A percentile compares a stretch with the other conserved stretches of the same genome.
These are phyloP conservation scores for Muscicapa striata DNA, from an alignment of 2,797 vertebrate species.

Conservation along the genomic window DNA sequence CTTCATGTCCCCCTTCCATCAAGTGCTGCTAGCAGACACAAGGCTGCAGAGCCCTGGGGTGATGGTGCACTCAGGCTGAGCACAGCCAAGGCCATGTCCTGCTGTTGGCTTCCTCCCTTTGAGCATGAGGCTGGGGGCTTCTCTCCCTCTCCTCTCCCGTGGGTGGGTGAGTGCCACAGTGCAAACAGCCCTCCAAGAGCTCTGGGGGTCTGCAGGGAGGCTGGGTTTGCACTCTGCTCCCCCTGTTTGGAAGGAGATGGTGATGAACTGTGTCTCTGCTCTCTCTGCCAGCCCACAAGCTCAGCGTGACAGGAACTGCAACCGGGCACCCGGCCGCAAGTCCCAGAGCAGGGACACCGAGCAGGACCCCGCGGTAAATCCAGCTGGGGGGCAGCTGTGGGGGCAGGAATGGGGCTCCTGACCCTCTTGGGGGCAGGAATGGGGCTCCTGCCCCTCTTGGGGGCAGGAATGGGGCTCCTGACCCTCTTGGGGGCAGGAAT, in stretches of 20 bases:
- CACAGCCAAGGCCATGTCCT: background rate
- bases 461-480: too few relatives aligned
- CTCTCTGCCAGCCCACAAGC: conserved; percentile 1
- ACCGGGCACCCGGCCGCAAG: background rate
- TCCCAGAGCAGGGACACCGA: background rate
- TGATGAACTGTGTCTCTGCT: background rate
- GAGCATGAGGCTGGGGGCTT: background rate
- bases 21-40: background rate
- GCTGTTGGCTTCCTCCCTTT: background rate
- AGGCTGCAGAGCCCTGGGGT: background rate
- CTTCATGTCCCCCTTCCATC: background rate
- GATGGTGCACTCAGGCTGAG: background rate
- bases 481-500: background rate
- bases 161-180: background rate
- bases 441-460: too few relatives aligned
- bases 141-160: fast-evolving
- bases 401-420: background rate
- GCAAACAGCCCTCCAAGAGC: background rate
- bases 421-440: too few relatives aligned
- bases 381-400: background rate
- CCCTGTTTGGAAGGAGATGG: background rate
- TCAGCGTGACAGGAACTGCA: background rate
- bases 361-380: conserved; percentile 1
- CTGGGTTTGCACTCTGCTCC: background rate
- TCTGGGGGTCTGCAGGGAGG: background rate